A percentile compares a stretch with the other conserved stretches of the same genome.
These are phyloP conservation scores for Heterotis niloticus DNA, from an alignment of 2,113 vertebrate genomes.

Conservation along the genomic window DNA sequence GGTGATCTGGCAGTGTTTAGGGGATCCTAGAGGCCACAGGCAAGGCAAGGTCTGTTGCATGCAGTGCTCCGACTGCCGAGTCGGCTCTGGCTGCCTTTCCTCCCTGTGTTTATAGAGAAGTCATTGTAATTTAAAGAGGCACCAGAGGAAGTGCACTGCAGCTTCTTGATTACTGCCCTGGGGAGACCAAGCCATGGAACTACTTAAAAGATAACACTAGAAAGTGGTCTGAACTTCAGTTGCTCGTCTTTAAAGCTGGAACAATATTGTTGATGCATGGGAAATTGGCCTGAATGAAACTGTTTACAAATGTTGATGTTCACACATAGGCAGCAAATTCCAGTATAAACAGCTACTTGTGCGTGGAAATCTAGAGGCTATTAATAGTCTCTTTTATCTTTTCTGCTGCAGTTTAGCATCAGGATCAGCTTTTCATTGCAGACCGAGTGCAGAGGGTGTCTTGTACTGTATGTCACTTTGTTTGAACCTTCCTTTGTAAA, in stretches of 20 bases:
- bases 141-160: constrained; percentile 59
- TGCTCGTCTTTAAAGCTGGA: constrained; percentile 57
- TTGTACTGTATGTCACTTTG: background rate
- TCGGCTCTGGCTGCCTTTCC: background rate
- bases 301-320: constrained; percentile 77
- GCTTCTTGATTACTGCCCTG: constrained; percentile 62
- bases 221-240: constrained; percentile 65
- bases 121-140: constrained; percentile 55
- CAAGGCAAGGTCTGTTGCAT: background rate
- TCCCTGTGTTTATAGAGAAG: constrained; percentile 57
- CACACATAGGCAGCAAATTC: constrained; percentile 76
- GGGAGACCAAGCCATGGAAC: constrained; percentile 60
- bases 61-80: background rate
- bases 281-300: constrained; percentile 73
- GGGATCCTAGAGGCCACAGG: background rate
- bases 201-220: constrained; percentile 69
- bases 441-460: background rate
- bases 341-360: constrained; percentile 76
- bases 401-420: constrained; percentile 52
- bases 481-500: background rate
- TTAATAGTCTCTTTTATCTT: constrained; percentile 76
- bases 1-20: background rate
- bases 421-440: constrained; percentile 45
- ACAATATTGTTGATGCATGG: constrained; percentile 77
- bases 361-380: constrained; percentile 71